These are phyloP conservation scores for Struthidea cinerea DNA, from an alignment of 2,113 vertebrate genomes.

Conservation along the genomic window DNA sequence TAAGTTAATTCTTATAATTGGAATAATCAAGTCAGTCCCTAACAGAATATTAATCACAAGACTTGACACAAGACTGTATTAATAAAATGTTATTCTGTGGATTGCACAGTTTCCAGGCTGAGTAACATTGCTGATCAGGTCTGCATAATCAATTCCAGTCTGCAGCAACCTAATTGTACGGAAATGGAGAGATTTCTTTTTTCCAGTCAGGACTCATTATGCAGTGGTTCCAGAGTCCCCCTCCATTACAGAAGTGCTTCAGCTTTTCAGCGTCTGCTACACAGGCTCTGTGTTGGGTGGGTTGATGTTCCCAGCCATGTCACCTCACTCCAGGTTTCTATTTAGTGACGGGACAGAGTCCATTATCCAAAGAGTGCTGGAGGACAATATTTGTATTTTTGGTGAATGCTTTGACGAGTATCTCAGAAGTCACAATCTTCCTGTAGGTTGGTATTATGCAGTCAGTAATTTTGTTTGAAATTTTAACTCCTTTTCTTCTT, in stretches of 20 bases:
- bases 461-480: background rate
- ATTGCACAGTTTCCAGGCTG: background rate
- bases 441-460: background rate
- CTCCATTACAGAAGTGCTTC: background rate
- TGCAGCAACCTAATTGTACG: background rate
- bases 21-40: constrained; percentile 23
- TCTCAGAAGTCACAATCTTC: background rate
- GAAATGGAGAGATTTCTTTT: background rate
- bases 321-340: background rate
- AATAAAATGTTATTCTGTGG: background rate
- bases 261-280: background rate
- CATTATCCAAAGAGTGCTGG: background rate
- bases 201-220: background rate
- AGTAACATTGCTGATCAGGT: background rate
- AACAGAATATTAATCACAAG: constrained; percentile 21
- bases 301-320: background rate
- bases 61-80: background rate
- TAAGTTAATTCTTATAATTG: constrained; percentile 3
- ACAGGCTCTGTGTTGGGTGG: background rate
- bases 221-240: background rate
- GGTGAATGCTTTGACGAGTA: background rate
- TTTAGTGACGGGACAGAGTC: background rate
- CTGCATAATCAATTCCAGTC: constrained; percentile 2
- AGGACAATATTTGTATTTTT: background rate
- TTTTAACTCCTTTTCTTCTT: background rate